Base-by-base conservation (phyloP, 2,797 vertebrate species). In the Fratercula arctica region DNA sequence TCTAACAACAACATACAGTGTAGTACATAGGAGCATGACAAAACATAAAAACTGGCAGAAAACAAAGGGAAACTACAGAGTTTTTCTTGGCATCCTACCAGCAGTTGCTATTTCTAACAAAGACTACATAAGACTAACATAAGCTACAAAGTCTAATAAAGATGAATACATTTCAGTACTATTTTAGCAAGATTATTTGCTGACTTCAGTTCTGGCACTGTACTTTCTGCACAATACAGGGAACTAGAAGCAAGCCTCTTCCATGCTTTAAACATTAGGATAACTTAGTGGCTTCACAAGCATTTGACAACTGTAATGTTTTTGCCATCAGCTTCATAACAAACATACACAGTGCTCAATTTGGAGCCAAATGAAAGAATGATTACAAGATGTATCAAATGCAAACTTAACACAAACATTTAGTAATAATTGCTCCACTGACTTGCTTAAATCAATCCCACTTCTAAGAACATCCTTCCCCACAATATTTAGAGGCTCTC, bases 1-100 rank as follows among this genome's bases (percentile, higher is more conserved):
- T n/a, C 21, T 33, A 87, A 28, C 8, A 78, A 67, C 41, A 83
- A 68, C 31, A 46, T 19, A 21, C 7, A 56, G 35, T 13, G 19
- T 26, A 45, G 9, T 33, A 78, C 0, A 0, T 3, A 35, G 10
- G 23, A 61, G 17, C 6, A 61, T 0, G 0, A 81, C 26, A 76
- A 78, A 89, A 68, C 8, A 15, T 43, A 20, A 37, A 31, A 69
- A 57, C 2, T 3, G 11, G 4, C 29, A 79, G 43, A 39, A 90
- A 89, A 79, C 23, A 89, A 83, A 50, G 19, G 12, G 9, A 43
- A 92, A 67, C 56, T 31, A 82, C 10, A 39, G 37, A 60, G 43
- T 35, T 88, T 77, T 92, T 45, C 87, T 90, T 89, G 45, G 57
- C 76, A 94, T 85, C 18, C 53, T 78, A 73, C 8, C 33, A 93